A percentile compares a stretch with the other conserved stretches of the same genome.
Evolutionary conservation across 2,888 invertebrate species (phyloP).

Genomic region (Hemaris fuciformis): DNA sequence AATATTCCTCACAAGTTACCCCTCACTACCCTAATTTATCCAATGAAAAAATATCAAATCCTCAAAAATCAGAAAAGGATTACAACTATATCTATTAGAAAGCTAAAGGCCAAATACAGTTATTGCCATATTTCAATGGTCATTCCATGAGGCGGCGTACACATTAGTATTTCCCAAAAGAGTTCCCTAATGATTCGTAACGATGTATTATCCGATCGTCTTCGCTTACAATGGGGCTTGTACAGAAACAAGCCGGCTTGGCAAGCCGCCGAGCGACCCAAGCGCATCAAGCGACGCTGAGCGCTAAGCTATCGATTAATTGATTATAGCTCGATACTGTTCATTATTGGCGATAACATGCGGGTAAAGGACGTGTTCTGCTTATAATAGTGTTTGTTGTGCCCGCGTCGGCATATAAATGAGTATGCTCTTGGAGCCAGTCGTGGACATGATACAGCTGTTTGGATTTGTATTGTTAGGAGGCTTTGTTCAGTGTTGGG

Average conservation of each 20-base stretch:
- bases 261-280: background rate
- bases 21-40: too few species aligned
- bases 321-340: constrained; percentile 5
- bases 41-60: too few species aligned
- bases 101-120: background rate
- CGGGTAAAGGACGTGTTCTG: constrained; percentile 1
- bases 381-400: background rate
- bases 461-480: too few species aligned
- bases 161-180: background rate
- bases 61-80: background rate
- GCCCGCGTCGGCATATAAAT: background rate
- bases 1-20: too few species aligned
- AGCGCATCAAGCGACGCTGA: background rate
- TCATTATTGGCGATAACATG: background rate
- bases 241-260: background rate
- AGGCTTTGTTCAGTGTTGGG: too few species aligned
- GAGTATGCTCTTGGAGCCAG: background rate
- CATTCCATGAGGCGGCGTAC: background rate
- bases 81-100: background rate
- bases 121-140: background rate
- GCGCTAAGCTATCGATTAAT: background rate
- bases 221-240: background rate
- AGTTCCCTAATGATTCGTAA: constrained; percentile 3
- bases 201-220: background rate
- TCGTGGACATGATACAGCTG: background rate